Evolutionary conservation across 2,888 invertebrate species (phyloP).

Genomic region (Ctena decussata): DNA sequence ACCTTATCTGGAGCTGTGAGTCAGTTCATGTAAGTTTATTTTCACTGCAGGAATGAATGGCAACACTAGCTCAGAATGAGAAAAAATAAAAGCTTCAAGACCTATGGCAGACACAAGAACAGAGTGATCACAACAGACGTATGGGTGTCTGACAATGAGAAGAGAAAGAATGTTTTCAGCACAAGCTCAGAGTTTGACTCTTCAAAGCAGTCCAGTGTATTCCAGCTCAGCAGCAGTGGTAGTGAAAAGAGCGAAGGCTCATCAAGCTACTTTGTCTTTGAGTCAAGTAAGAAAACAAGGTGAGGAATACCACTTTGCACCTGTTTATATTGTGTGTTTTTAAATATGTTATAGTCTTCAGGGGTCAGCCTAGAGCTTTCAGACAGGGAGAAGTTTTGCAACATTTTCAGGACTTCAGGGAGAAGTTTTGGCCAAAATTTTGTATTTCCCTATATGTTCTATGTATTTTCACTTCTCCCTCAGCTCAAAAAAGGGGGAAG

Average conservation of each 20-base stretch:
- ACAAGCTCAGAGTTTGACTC: conserved; percentile 62
- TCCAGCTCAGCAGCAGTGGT: conserved; percentile 49
- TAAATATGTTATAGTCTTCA: too few species aligned
- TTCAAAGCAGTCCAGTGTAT: conserved; percentile 44
- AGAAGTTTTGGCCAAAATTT: too few species aligned
- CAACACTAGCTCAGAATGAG: conserved; percentile 30
- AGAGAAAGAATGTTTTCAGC: conserved; percentile 64
- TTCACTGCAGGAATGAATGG: too few species aligned
- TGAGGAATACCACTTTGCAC: background rate
- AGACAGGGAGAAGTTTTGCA: too few species aligned
- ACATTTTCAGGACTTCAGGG: too few species aligned
- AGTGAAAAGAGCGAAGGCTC: conserved; percentile 12
- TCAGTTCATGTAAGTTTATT: too few species aligned
- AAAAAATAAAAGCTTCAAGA: conserved; percentile 60
- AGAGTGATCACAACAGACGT: conserved; percentile 71
- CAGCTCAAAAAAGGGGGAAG: too few species aligned
- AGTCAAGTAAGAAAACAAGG: background rate
- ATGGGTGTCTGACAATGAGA: conserved; percentile 69
- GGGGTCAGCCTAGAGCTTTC: too few species aligned
- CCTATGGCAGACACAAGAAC: conserved; percentile 75
- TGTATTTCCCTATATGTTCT: too few species aligned
- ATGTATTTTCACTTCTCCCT: too few species aligned
- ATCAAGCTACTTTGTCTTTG: background rate
- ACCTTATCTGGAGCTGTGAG: too few species aligned
- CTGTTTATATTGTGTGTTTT: too few species aligned